Base-by-base conservation (phyloP, 2,888 invertebrate species). In the Noctuana brunneofusca region DNA sequence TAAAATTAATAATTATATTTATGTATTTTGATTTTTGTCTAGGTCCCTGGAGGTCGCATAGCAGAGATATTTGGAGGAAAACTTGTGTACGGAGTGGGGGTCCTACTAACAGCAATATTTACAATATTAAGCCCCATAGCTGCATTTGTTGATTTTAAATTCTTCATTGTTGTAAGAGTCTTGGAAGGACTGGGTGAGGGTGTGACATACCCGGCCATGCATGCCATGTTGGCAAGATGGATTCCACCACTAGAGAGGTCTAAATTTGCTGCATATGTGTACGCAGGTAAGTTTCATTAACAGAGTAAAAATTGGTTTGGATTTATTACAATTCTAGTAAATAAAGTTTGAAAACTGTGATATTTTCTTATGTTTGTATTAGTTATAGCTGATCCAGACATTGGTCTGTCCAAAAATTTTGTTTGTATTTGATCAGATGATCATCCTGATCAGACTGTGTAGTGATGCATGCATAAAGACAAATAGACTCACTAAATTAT, bases 131-230 rank as follows among this genome's bases (percentile, higher is more conserved):
- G 96, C 65, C 97, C 98, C 0, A 89, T 96, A 64, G 96, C 97
- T 0, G 97, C 97, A 0, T 87, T 93, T 66, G 90, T 92, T 0
- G 92, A 93, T 73, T 93, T 93, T 67, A 92, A 94, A 66, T 92
- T 95, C 58, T 94, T 97, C 78, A 94, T 97, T 67, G 90, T 93
- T 35, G 95, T 97, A 1, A 89, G 97, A 69, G 93, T 96, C 5
- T 82, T 97, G 6, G 96, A 97, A 82, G 97, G 97, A 18, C 94
- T 97, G 79, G 95, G 96, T 0, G 97, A 97, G 91, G 97, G 97
- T 32, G 97, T 97, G 4, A 97, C 97, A 6, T 98, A 97, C 84
- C 98, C 98, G 14, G 96, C 97, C 0, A 97, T 98, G 97, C 97
- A 98, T 83, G 95, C 96, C 16, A 96, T 98, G 95, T 90, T 98